phyloP scores from a whole-genome alignment of 2,888 invertebrate genomes.

The Phalera bucephala region DNA sequence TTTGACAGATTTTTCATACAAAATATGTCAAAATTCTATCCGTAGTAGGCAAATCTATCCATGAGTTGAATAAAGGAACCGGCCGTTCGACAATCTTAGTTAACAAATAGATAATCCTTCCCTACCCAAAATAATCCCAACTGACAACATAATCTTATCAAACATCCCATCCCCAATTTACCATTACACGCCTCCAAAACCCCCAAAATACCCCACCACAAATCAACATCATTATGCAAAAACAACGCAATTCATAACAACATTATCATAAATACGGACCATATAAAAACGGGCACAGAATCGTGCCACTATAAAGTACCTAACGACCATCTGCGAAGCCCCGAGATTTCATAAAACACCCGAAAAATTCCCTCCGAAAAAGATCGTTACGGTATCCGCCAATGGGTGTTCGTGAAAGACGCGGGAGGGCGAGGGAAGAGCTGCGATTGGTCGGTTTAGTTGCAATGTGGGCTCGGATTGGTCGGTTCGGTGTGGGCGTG shows the following conservation, averaged over 20 bases:
- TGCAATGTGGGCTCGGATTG: slow-evolving; percentile 54
- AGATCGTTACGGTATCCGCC: slow-evolving; percentile 67
- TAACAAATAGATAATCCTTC: too few relatives aligned
- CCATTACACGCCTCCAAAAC: slow-evolving; percentile 7
- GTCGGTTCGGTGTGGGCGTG: slow-evolving; percentile 50
- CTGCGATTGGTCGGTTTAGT: slow-evolving; percentile 57
- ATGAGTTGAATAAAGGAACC: too few relatives aligned
- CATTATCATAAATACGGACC: slow-evolving; percentile 71
- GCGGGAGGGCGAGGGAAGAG: slow-evolving; percentile 59
- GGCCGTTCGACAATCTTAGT: too few relatives aligned
- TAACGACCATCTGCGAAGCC: slow-evolving; percentile 40
- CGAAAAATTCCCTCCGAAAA: slow-evolving; percentile 72
- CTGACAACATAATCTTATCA: too few relatives aligned
- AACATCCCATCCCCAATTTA: not conserved
- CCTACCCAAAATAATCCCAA: too few relatives aligned
- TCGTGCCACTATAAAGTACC: slow-evolving; percentile 62
- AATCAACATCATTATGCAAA: slow-evolving; percentile 66
- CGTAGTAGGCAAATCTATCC: too few relatives aligned
- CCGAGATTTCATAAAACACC: slow-evolving; percentile 72
- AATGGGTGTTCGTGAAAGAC: slow-evolving; percentile 52
- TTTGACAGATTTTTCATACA: too few relatives aligned
- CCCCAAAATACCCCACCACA: slow-evolving; percentile 22
- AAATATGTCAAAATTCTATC: too few relatives aligned
- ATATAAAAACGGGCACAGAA: slow-evolving; percentile 65
- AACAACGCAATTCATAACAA: slow-evolving; percentile 68